Conservation (phyloP, 2,888 invertebrate species). For the Athripsodes cinereus region DNA sequence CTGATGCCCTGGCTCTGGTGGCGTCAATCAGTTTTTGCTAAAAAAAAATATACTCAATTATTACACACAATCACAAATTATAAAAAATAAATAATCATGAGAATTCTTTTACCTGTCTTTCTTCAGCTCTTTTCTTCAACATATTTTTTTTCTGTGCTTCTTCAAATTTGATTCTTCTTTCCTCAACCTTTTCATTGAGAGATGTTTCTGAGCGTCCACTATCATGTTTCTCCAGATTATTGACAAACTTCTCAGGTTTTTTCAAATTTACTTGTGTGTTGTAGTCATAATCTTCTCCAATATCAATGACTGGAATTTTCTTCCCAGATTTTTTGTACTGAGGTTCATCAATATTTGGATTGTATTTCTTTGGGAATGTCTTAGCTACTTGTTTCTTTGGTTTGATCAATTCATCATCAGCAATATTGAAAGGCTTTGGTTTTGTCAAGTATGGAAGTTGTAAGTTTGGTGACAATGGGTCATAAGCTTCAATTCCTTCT, state of each 20-base stretch:
- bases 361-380: conserved; percentile 54
- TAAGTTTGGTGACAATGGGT: conserved; percentile 20
- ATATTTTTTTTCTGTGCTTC: conserved; percentile 49
- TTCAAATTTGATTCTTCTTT: conserved; percentile 42
- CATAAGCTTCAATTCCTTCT: not conserved
- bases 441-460: conserved; percentile 36
- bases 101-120: conserved; percentile 15
- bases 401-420: conserved; percentile 34
- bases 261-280: conserved; percentile 32
- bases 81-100: too few species aligned
- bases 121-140: conserved; percentile 37
- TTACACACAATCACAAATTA: too few species aligned
- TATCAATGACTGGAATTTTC: conserved; percentile 40
- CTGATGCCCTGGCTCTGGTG: conserved; percentile 21
- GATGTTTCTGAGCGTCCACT: conserved; percentile 33
- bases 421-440: conserved; percentile 37
- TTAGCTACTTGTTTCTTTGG: conserved; percentile 46
- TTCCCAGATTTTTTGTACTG: conserved; percentile 38
- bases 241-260: conserved; percentile 16
- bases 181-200: conserved; percentile 36
- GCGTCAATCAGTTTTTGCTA: conserved; percentile 24
- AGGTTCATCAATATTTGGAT: conserved; percentile 40
- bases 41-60: conserved; percentile 2
- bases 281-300: conserved; percentile 36
- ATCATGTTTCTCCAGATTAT: not conserved